Percentiles rank a stretch among this genome's conserved stretches.
Conservation (phyloP, 1,140 invertebrate species). For the Pseudomyrmex sp. region DNA sequence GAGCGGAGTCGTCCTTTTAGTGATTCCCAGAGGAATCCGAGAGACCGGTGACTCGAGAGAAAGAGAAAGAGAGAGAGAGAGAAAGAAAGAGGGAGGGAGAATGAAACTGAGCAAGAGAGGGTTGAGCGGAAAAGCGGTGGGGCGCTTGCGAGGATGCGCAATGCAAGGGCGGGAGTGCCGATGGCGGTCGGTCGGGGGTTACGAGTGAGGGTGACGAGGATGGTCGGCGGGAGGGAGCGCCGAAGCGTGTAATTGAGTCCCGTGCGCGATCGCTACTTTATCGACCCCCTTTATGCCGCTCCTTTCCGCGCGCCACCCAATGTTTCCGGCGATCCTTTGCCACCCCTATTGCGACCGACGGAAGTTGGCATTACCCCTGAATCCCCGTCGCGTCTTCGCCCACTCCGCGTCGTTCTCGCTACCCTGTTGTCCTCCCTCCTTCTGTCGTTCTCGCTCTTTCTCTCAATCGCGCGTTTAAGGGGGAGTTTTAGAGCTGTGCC, state of each 20-base stretch:
- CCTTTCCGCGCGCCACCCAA: constrained; percentile 46
- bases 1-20: constrained; percentile 71
- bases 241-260: constrained; percentile 85
- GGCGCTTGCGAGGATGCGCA: constrained; percentile 31
- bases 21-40: constrained; percentile 68
- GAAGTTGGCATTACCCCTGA: constrained; percentile 44
- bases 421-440: constrained; percentile 34
- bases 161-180: constrained; percentile 63
- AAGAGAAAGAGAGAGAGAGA: constrained; percentile 26
- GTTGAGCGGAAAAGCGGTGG: constrained; percentile 56
- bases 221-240: constrained; percentile 60
- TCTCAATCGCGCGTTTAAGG: constrained; percentile 24
- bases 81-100: constrained; percentile 7
- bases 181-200: constrained; percentile 64
- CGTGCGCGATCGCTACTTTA: constrained; percentile 85
- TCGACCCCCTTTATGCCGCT: constrained; percentile 81
- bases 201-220: constrained; percentile 25
- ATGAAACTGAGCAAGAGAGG: constrained; percentile 14
- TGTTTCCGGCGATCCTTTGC: constrained; percentile 34
- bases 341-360: constrained; percentile 60
- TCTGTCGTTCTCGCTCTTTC: constrained; percentile 47
- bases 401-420: constrained; percentile 34
- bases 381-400: constrained; percentile 50
- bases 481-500: constrained; percentile 12
- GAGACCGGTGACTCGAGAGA: constrained; percentile 57